Percentiles rank a stretch among this genome's conserved stretches.
These are phyloP conservation scores for Brachypalpus laphriformis DNA, from an alignment of 2,888 invertebrate species.

Conservation along the genomic window DNA sequence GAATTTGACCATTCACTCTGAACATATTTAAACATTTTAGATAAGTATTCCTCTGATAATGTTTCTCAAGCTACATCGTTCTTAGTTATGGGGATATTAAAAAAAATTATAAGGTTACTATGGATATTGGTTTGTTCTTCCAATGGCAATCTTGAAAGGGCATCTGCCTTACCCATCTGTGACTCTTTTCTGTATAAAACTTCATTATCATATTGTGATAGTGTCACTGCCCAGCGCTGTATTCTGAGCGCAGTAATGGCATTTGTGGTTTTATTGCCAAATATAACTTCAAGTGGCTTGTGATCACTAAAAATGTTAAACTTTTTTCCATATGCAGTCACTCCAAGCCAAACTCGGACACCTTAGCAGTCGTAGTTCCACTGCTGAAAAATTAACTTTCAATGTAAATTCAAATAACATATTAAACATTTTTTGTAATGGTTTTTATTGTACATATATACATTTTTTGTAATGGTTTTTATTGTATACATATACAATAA, in stretches of 20 bases:
- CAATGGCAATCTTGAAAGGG: constrained; percentile 53
- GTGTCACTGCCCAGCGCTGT: constrained; percentile 44
- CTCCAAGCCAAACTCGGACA: no score
- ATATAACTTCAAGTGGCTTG: constrained; percentile 1
- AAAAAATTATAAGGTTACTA: constrained; percentile 19
- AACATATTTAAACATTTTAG: constrained; percentile 29
- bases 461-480: no score
- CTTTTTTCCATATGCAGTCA: constrained; percentile 47
- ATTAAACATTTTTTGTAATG: no score
- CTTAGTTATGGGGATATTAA: constrained; percentile 11
- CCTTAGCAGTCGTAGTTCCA: no score
- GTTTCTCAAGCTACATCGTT: constrained; percentile 36
- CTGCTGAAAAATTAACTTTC: no score
- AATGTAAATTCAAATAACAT: no score
- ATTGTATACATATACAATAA: no score
- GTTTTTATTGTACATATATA: no score
- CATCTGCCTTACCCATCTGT: constrained; percentile 31
- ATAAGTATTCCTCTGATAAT: constrained; percentile 1
- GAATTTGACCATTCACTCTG: no score
- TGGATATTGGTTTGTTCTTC: not conserved
- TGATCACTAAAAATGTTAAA: constrained; percentile 7
- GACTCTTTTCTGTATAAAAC: constrained; percentile 23
- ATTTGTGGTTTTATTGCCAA: constrained; percentile 12
- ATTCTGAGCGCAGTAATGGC: constrained; percentile 21
- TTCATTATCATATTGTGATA: constrained; percentile 49